Conservation (phyloP, 2,113 vertebrate genomes). For the Sula dactylatra region DNA sequence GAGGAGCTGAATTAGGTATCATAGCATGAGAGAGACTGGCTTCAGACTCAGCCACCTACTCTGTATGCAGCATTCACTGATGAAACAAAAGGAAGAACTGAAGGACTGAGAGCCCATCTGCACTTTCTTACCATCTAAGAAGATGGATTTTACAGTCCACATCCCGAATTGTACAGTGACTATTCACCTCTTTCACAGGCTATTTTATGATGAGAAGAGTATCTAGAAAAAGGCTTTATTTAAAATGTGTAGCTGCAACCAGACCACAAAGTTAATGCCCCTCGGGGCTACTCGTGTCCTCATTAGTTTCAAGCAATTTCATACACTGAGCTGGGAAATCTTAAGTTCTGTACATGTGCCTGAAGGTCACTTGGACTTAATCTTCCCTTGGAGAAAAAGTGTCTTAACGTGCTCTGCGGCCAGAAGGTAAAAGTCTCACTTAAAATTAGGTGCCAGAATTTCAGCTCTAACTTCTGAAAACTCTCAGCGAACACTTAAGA, state of each 20-base stretch:
- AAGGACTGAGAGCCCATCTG: neutral
- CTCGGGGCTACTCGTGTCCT: fast-evolving
- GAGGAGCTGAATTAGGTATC: neutral
- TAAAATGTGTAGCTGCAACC: neutral
- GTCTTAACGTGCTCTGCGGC: neutral
- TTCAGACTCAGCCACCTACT: neutral
- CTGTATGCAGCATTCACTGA: neutral
- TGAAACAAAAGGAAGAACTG: neutral
- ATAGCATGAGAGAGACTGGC: neutral
- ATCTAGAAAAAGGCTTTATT: neutral
- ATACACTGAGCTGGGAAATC: neutral
- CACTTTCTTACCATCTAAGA: neutral
- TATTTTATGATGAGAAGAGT: neutral
- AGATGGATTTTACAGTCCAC: neutral
- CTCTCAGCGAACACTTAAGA: neutral
- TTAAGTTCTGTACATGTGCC: neutral
- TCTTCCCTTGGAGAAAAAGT: neutral
- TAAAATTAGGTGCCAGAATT: neutral
- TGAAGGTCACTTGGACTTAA: neutral
- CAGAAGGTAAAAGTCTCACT: neutral
- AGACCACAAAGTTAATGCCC: neutral
- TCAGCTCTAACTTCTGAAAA: neutral
- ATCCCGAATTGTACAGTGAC: neutral
- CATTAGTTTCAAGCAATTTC: neutral
- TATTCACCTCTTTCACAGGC: neutral